Conservation (phyloP, 2,888 invertebrate species). For the Idaea biselata region DNA sequence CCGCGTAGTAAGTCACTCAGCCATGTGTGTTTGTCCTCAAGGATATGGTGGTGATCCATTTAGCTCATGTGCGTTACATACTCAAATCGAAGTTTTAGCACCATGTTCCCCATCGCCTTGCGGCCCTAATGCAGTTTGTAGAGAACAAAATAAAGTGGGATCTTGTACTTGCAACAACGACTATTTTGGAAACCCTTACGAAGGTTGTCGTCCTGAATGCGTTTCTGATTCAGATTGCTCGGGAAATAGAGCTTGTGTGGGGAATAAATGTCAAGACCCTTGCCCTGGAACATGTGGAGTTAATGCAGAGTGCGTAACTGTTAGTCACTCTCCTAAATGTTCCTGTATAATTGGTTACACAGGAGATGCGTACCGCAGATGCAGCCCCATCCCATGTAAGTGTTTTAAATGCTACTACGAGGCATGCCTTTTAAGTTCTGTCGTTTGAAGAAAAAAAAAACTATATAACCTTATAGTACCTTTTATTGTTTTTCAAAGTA, state of each 20-base stretch:
- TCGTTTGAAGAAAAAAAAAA: too few relatives aligned
- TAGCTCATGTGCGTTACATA: slow-evolving; percentile 75
- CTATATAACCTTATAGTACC: too few relatives aligned
- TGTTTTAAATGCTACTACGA: slow-evolving; percentile 24
- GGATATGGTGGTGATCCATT: slow-evolving; percentile 85
- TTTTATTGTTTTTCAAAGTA: too few relatives aligned
- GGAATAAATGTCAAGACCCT: slow-evolving; percentile 87
- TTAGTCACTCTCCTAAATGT: slow-evolving; percentile 86
- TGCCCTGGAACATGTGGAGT: slow-evolving; percentile 88
- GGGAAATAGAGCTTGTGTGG: slow-evolving; percentile 85
- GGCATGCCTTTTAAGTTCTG: too few relatives aligned
- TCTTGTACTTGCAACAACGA: slow-evolving; percentile 85
- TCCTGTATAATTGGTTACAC: slow-evolving; percentile 83
- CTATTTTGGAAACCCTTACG: slow-evolving; percentile 88
- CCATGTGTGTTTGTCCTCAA: slow-evolving; percentile 87
- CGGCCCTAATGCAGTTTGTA: slow-evolving; percentile 86
- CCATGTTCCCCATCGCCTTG: slow-evolving; percentile 87
- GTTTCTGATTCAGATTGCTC: slow-evolving; percentile 86
- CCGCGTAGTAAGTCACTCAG: slow-evolving; percentile 87
- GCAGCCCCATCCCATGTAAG: slow-evolving; percentile 66
- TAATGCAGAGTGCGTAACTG: slow-evolving; percentile 86
- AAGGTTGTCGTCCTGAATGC: slow-evolving; percentile 89
- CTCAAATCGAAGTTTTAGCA: slow-evolving; percentile 73
- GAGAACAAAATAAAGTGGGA: slow-evolving; percentile 84
- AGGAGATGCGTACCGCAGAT: slow-evolving; percentile 82